Evolutionary conservation across 2,113 vertebrate genomes (phyloP), one percentile per base, ranked within the genome.

Genomic region (Mastomys natalensis): DNA sequence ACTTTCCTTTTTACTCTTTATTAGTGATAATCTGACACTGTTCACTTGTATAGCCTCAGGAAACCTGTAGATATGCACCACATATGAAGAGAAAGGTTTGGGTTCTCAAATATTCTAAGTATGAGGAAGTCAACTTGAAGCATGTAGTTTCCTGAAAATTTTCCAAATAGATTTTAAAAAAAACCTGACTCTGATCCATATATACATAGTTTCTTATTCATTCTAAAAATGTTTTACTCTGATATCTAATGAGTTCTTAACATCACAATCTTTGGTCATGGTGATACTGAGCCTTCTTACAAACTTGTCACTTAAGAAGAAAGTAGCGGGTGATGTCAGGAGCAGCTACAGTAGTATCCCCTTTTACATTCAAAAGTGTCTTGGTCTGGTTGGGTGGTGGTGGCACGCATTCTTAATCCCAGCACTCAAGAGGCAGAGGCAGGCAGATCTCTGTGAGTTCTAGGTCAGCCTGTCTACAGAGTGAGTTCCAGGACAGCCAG

Each of bases 81-180:
- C 7, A 15, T 81, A 19, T 60, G 72, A 95, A 40, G 66, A 72
- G 43, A 37, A 88, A 90, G 43, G 24, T 43, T n/a, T 0, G 22
- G 31, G n/a, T 40, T 88, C 40, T 19, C 64, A 66, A 76, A 78
- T 34, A 9, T 45, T 53, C 78, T 15, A 29, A 37, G 58, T 40
- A 40, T 4, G 31, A 88, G 5, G 7, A 92, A 95, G 70, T 2
- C 60, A 87, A 64, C 45, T 37, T 78, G 19, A 37, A 90, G 29
- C 37, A 13, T 72, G 70, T 62, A 4, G 24, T 89, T 66, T 91
- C 40, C 78, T 53, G 40, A 60, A 64, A 55, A 53, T 81, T 92
- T 95, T 45, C 45, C 93, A 90, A 90, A 43, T 13, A 80, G 82
- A 68, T 88, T 82, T 85, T 34, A 93, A 34, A 51, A 78, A 89